Base-by-base conservation (phyloP, 2,888 invertebrate species). In the Leptothorax acervorum region DNA sequence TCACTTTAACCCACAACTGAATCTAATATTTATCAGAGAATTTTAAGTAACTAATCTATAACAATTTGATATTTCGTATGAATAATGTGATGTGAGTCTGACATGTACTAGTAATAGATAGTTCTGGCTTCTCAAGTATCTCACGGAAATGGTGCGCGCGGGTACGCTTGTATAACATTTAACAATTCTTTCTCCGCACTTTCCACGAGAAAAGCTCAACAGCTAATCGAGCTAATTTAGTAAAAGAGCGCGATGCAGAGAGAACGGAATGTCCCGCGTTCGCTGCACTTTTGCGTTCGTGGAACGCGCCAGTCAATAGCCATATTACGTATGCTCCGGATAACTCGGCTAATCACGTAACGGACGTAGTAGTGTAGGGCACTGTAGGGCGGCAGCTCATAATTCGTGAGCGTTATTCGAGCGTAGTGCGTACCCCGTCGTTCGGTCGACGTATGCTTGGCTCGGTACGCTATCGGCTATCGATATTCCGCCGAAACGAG, bases 401-500 rank as follows among this genome's bases (percentile, higher is more conserved):
- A 74, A 81, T 81, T 81, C 60, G 79, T 18, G 79, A 60, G 12
- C 75, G 76, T 81, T 81, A 74, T 74, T 81, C 60, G 79, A 81
- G 75, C 45, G 60, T 60, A 39, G n/a, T n/a, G n/a, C 6, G 35
- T 35, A 35, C 28, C 48, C 48, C 66, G 31, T 68, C 60, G 75
- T 60, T 68, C 74, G 74, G 23, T 73, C 79, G 79, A 71, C 74
- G 79, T 81, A 74, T 60, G 79, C 74, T 60, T 6, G 35, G 35
- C 74, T 60, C 35, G 35, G 35, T 35, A 35, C 35, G 5, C 35
- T 35, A 81, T 81, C 79, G 79, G 5, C 35, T 35, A 81, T 81
- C 79, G 79, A 81, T 81, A 81, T 81, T 74, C 55, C 57, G n/a
- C 35, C 76, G 79, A 81, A 81, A 81, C 48, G 79, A 81, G 79